Conservation (phyloP, 2,888 invertebrate species). For the Tipula vernalis region DNA sequence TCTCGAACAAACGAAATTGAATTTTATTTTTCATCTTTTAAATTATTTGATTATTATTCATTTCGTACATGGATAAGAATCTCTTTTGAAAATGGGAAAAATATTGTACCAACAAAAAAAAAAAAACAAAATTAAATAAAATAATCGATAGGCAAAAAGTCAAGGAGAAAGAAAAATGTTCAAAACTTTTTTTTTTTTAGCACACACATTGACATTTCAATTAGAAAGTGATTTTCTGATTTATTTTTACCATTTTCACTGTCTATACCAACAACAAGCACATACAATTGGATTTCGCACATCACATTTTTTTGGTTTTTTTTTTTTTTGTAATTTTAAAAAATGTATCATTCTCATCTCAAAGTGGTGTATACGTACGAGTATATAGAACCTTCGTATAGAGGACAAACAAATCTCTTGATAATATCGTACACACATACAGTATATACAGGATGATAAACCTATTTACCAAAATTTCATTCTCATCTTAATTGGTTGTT, state of each 20-base stretch:
- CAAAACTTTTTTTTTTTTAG: not conserved
- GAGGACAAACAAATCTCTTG: not conserved
- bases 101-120: not conserved
- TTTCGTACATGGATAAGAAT: not conserved
- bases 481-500: not conserved
- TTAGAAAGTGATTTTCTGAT: not conserved
- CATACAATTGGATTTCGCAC: not conserved
- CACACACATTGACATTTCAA: slow-evolving; percentile 4
- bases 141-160: not conserved
- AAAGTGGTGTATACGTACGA: not conserved
- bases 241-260: not conserved
- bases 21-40: not conserved
- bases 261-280: not conserved
- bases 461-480: not conserved
- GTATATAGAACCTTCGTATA: not conserved
- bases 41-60: slow-evolving; percentile 4
- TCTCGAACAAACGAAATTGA: not conserved
- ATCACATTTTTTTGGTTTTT: not conserved
- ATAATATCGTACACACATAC: not conserved
- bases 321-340: not conserved
- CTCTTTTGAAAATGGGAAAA: not conserved
- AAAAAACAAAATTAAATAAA: not conserved
- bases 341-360: not conserved
- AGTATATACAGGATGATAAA: not conserved
- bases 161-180: not conserved